Evolutionary conservation across 2,888 invertebrate species (phyloP).

Genomic region (Dinocampus coccinellae): DNA sequence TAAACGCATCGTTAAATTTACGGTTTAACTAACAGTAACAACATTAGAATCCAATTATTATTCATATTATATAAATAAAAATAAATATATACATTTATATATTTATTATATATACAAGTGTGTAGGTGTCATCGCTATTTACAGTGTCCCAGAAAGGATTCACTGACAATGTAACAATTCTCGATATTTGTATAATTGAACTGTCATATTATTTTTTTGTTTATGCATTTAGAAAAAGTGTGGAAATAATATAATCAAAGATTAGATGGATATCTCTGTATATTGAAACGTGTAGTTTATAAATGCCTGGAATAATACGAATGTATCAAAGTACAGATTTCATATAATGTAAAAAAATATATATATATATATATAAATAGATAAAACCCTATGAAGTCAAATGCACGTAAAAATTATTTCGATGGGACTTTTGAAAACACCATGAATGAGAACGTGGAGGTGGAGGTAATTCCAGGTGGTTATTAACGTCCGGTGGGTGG

Average conservation of each 20-base stretch:
- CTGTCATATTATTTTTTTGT: neutral
- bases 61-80: neutral
- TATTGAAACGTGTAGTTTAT: too few species aligned
- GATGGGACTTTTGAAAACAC: neutral
- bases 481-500: conserved; percentile 36
- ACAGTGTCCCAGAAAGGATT: neutral
- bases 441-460: neutral
- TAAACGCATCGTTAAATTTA: conserved; percentile 29
- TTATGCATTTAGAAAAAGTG: neutral
- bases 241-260: neutral
- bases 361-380: neutral
- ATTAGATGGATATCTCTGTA: too few species aligned
- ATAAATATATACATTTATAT: neutral
- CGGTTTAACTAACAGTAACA: conserved; percentile 5
- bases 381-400: neutral
- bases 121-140: neutral
- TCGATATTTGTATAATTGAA: neutral
- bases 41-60: conserved; percentile 10
- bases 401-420: neutral
- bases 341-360: conserved; percentile 1
- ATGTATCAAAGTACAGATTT: neutral
- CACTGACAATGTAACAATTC: neutral
- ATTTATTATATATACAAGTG: neutral
- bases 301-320: too few species aligned
- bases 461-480: conserved; percentile 30